Conservation (phyloP, 1,140 invertebrate species). For the Trigoniulus corallinus region DNA sequence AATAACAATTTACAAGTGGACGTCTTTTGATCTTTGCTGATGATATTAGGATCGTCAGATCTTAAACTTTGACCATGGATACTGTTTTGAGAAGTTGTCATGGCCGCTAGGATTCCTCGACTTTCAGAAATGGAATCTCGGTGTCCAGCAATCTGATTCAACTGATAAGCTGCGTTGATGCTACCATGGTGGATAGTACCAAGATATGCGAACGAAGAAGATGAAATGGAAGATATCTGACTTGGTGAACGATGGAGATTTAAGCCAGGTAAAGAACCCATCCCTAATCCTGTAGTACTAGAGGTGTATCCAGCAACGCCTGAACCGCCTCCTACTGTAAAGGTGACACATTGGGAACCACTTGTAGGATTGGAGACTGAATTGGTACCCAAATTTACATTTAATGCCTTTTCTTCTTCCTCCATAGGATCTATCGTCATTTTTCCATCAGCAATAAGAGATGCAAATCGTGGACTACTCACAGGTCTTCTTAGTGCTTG, state of each 20-base stretch:
- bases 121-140: background rate
- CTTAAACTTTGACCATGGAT: background rate
- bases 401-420: background rate
- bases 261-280: background rate
- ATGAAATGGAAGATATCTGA: conserved; percentile 24
- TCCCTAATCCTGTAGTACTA: background rate
- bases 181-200: conserved; percentile 67
- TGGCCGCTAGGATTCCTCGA: background rate
- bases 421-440: background rate
- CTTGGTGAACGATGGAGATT: conserved; percentile 9
- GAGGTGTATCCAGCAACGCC: no score
- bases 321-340: background rate
- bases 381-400: background rate
- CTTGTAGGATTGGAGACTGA: background rate
- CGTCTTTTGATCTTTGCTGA: background rate
- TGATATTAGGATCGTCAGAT: background rate
- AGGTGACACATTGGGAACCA: background rate
- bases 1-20: conserved; percentile 29
- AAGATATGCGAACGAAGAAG: conserved; percentile 62
- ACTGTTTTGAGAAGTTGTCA: background rate
- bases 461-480: background rate
- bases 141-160: background rate
- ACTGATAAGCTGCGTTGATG: conserved; percentile 41
- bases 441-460: background rate
- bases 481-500: background rate